phyloP scores from a whole-genome alignment of 2,888 invertebrate genomes.

The Platycheirus rosarum region DNA sequence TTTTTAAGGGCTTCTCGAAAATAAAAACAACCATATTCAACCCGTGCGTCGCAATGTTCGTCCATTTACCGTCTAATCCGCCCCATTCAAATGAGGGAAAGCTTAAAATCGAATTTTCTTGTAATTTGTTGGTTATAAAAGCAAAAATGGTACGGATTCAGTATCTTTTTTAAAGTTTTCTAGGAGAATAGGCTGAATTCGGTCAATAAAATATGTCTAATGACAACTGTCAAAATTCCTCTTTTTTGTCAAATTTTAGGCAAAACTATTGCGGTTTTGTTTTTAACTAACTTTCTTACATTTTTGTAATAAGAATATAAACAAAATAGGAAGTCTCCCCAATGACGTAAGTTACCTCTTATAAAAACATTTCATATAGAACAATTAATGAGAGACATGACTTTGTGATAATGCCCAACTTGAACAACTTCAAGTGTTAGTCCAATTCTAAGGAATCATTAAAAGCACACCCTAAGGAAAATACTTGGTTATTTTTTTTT shows the following conservation, averaged over 20 bases:
- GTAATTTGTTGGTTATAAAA: conserved; percentile 42
- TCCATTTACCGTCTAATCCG: conserved; percentile 43
- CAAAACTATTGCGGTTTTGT: no score
- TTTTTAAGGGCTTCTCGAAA: conserved; percentile 56
- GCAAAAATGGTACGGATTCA: conserved; percentile 27
- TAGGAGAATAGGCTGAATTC: conserved; percentile 10
- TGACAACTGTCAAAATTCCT: no score
- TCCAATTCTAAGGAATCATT: conserved; percentile 10
- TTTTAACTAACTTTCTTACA: no score
- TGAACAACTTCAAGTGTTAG: not conserved
- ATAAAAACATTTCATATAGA: not conserved
- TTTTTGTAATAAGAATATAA: no score
- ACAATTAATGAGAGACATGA: conserved; percentile 9
- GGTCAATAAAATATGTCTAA: no score
- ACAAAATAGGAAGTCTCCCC: not conserved
- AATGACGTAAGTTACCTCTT: not conserved
- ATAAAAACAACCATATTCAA: conserved; percentile 16
- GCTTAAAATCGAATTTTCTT: conserved; percentile 34
- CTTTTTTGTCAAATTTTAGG: no score
- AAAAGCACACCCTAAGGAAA: conserved; percentile 18
- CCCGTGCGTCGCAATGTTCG: conserved; percentile 14
- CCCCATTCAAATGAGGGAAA: conserved; percentile 46
- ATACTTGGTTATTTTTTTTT: conserved; percentile 7
- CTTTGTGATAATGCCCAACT: not conserved
- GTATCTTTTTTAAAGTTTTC: conserved; percentile 35